Evolutionary conservation across 1,140 invertebrate genomes (phyloP).

Genomic region (Orius insidiosus): DNA sequence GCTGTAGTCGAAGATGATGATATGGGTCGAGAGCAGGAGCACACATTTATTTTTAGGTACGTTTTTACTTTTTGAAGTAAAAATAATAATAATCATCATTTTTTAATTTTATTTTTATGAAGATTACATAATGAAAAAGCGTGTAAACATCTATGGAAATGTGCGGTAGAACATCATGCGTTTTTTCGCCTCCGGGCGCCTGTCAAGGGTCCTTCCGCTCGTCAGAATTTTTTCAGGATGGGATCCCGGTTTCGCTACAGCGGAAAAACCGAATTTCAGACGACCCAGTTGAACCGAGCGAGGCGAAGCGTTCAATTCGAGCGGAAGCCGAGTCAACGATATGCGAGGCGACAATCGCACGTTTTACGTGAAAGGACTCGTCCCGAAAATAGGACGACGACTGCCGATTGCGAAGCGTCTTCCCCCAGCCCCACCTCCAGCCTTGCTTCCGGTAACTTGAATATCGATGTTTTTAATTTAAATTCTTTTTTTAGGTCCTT

Average conservation of each 20-base stretch:
- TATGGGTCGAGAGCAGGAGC: constrained; percentile 78
- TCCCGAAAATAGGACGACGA: not conserved
- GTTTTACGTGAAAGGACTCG: constrained; percentile 49
- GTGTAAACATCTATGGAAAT: constrained; percentile 99
- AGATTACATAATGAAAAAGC: constrained; percentile 88
- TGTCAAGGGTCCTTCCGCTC: constrained; percentile 68
- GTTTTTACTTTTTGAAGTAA: not conserved
- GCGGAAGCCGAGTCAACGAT: constrained; percentile 86
- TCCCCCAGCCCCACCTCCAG: not conserved
- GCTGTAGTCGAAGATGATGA: constrained; percentile 95
- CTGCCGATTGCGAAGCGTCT: not conserved
- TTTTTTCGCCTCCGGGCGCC: constrained; percentile 90
- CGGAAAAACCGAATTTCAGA: constrained; percentile 88
- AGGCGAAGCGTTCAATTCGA: constrained; percentile 87
- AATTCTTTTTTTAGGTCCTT: constrained; percentile 11
- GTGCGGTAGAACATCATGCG: constrained; percentile 95
- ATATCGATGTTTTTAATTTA: not conserved
- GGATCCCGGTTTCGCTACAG: constrained; percentile 87
- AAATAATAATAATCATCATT: not conserved
- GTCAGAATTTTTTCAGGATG: constrained; percentile 94
- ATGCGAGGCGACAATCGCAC: constrained; percentile 75
- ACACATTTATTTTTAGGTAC: constrained; percentile 73
- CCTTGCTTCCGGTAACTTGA: not conserved
- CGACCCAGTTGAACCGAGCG: constrained; percentile 72
- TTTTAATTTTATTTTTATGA: constrained; percentile 20